Conservation (phyloP, 2,113 vertebrate species). For the Phylloscopus trochilus region DNA sequence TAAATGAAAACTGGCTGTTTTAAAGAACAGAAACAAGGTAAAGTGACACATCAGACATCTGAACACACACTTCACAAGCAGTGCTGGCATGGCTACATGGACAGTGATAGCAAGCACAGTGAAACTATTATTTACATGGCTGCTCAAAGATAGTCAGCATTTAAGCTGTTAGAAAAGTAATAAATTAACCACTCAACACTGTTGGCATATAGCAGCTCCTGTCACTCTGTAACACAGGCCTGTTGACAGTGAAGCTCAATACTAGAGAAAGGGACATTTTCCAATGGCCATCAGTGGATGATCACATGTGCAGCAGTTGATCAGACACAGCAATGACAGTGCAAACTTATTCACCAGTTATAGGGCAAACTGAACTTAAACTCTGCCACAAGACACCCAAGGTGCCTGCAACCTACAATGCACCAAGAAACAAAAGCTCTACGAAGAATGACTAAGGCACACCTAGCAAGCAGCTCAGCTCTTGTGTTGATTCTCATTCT, state of each 20-base stretch:
- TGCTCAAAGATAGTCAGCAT: not conserved
- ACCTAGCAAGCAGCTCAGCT: not conserved
- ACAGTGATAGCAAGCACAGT: not conserved
- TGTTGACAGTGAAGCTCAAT: not conserved
- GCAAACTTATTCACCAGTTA: not conserved
- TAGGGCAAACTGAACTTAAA: not conserved
- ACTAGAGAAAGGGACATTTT: not conserved
- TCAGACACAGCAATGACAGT: not conserved
- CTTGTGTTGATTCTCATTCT: not conserved
- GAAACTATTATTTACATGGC: not conserved
- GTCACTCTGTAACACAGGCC: not conserved
- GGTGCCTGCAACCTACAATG: not conserved
- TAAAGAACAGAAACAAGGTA: not conserved
- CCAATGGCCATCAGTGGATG: not conserved
- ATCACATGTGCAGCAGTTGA: not conserved
- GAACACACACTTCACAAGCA: not conserved
- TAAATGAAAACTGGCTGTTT: not conserved
- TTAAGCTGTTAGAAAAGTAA: not conserved
- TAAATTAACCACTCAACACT: not conserved
- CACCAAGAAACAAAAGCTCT: not conserved
- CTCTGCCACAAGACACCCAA: not conserved
- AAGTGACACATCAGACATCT: not conserved
- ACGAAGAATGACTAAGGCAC: not conserved
- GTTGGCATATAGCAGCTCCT: not conserved
- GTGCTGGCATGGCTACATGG: rapidly evolving